phyloP scores from a whole-genome alignment of 1,140 invertebrate genomes.

The Scaptomyza montana region DNA sequence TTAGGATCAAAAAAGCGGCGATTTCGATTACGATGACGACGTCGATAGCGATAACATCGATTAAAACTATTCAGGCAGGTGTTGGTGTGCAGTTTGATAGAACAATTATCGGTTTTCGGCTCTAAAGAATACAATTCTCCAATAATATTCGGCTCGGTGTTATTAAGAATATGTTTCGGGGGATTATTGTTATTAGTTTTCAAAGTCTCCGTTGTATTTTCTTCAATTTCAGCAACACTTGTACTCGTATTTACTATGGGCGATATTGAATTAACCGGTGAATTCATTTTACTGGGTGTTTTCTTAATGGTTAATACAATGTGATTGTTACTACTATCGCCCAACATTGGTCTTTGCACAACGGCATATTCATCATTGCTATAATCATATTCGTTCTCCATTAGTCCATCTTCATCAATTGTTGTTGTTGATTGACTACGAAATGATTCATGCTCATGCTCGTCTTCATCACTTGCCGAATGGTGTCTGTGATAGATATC shows the following conservation, averaged over 20 bases:
- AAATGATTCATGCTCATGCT: conserved; percentile 19
- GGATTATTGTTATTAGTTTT: too few species aligned
- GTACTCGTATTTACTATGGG: conserved; percentile 17
- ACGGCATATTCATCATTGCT: conserved; percentile 57
- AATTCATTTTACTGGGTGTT: conserved; percentile 76
- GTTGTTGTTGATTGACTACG: conserved; percentile 22
- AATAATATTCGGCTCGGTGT: too few species aligned
- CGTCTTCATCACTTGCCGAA: background rate
- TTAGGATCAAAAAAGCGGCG: background rate
- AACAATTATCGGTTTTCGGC: background rate
- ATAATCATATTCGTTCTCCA: conserved; percentile 36
- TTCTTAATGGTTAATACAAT: conserved; percentile 81
- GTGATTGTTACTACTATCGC: conserved; percentile 47
- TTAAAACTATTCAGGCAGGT: conserved; percentile 15
- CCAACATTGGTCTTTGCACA: conserved; percentile 43
- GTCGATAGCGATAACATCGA: background rate
- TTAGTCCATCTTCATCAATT: conserved; percentile 28
- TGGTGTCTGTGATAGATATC: too few species aligned
- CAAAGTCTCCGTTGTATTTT: background rate
- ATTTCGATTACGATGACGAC: background rate
- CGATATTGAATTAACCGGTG: conserved; percentile 56
- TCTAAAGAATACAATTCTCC: background rate
- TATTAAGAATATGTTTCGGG: too few species aligned
- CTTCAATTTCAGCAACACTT: too few species aligned
- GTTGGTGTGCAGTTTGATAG: background rate